phyloP scores from a whole-genome alignment of 2,888 invertebrate species.

The Aleiodes testaceus region DNA sequence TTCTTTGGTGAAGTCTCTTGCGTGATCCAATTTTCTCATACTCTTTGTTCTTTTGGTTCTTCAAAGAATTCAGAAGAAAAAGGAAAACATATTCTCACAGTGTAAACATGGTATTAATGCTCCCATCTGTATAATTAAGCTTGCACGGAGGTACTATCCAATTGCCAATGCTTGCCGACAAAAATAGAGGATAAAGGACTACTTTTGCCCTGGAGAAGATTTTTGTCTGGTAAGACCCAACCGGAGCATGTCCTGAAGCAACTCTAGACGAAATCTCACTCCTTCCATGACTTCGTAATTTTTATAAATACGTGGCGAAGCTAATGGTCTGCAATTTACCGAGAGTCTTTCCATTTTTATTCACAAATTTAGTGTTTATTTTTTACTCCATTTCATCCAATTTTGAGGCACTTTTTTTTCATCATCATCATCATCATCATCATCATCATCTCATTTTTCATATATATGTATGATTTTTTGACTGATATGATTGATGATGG shows the following conservation, averaged over 20 bases:
- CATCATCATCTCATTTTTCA: background rate
- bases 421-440: no score
- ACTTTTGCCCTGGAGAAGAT: constrained; percentile 8
- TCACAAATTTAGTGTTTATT: background rate
- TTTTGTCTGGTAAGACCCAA: constrained; percentile 10
- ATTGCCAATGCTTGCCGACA: constrained; percentile 28
- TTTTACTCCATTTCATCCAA: no score
- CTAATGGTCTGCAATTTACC: constrained; percentile 15
- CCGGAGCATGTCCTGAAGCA: constrained; percentile 18
- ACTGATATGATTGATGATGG: constrained; percentile 15
- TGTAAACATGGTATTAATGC: constrained; percentile 37
- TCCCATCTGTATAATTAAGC: constrained; percentile 34
- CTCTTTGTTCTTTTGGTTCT: background rate
- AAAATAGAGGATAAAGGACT: constrained; percentile 34
- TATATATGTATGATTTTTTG: background rate
- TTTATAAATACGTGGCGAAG: constrained; percentile 12
- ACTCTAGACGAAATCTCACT: background rate
- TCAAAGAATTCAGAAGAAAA: background rate
- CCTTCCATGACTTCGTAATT: background rate
- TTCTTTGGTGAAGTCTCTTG: background rate
- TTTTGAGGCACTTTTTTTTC: background rate
- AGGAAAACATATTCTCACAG: constrained; percentile 26
- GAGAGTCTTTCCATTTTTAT: background rate
- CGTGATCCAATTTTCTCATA: constrained; percentile 17
- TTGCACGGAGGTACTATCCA: constrained; percentile 26